Base-by-base conservation (phyloP, 2,113 vertebrate species). In the Pygoscelis antarcticus region DNA sequence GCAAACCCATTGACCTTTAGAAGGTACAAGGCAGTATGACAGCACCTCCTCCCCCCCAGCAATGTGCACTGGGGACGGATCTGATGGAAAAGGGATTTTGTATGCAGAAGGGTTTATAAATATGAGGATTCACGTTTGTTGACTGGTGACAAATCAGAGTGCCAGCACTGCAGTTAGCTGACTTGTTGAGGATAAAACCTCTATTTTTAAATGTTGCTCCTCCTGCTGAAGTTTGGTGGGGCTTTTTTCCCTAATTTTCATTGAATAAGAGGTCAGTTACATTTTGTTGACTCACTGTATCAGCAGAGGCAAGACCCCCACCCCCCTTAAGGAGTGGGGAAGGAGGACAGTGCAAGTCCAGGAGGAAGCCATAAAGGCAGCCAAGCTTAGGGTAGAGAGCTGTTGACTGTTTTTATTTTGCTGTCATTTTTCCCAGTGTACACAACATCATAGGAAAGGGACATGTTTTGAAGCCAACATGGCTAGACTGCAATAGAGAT, bases 251-350 rank as follows among this genome's bases (percentile, higher is more conserved):
- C 9, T 21, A 9, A 30, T 51, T 86, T 74, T 81, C 21, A 32
- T 3, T 44, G 52, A 46, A 46, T 12, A 46, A 71, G 12, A 55
- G 26, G 29, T 36, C 27, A 61, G 27, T 34, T 34, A 30, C 15
- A 16, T 82, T 78, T 68, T 92, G 47, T 58, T 82, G 52, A 52
- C 27, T 79, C 29, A 46, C 5, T 36, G 7, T 30, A 72, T 61
- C 52, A 79, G 15, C 29, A 85, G 25, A 83, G 12, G 9, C 21
- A 82, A 83, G 68, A n/a, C 1, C 4, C 9, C 7, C 6, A 19
- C 0, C 1, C 1, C 6, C 1, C 13, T 26, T 4, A 8, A 64
- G 29, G 44, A 34, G 10, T 1, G 2, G 8, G 21, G 5, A 81
- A 65, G 61, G 55, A 55, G 29, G 6, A 51, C 4, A 23, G 16